Base-by-base conservation (phyloP, 2,888 invertebrate genomes). In the Hydroisotoma schaefferi region DNA sequence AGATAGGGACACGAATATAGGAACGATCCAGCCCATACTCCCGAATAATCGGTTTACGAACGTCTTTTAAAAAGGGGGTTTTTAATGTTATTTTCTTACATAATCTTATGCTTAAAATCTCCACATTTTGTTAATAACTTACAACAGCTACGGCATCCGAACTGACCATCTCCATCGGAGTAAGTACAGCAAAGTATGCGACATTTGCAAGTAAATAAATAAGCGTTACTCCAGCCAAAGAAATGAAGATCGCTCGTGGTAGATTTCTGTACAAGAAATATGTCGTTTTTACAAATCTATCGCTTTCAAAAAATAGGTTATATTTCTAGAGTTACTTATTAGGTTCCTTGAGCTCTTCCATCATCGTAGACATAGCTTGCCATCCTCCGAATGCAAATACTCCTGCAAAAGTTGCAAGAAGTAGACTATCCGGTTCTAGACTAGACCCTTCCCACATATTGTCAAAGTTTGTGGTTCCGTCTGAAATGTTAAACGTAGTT, bases 81-180 rank as follows among this genome's bases (percentile, higher is more conserved):
- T 10, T 33, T 10, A 33, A 6, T 33, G 8, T 33, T 6, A 15
- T n/a, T n/a, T n/a, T n/a, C n/a, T n/a, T 12, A 33, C 33, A 33
- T 12, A 33, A 10, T 33, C 33, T 10, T 33, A 10, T 8, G 33
- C 8, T 10, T 33, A 10, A 33, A 33, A 10, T 10, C 33, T 33
- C 20, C 2, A 27, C 20, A 44, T 44, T 12, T 27, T 33, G 3
- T 6, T 28, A n/a, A 10, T 28, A 25, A 68, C 85, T 81, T 77
- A 94, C 94, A 77, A 98, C 94, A 73, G 97, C 98, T 69, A 98
- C 95, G 18, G 98, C 97, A 76, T 92, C 87, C 0, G 97, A 94
- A 1, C 87, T 84, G 58, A 88, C 78, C 80, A 97, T 90, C 71
- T 89, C 90, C 40, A 83, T 79, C 0, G 90, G 88, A 1, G 88